A percentile compares a stretch with the other conserved stretches of the same genome.
Conservation (phyloP, 2,888 invertebrate genomes). For the Lydus trimaculatus region DNA sequence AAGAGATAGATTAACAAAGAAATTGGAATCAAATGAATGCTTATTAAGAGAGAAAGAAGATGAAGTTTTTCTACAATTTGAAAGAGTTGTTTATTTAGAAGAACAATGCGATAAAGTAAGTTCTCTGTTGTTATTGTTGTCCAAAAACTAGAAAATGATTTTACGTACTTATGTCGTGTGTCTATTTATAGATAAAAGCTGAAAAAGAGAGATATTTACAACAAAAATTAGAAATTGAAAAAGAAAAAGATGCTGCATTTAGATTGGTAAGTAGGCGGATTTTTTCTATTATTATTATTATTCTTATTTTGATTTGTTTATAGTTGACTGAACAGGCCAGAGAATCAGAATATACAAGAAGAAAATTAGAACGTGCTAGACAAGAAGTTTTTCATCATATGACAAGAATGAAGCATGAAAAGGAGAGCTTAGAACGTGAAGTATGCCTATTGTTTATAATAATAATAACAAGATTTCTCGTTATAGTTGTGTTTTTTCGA, state of each 20-base stretch:
- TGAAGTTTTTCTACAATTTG: slow-evolving; percentile 68
- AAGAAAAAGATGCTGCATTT: slow-evolving; percentile 61
- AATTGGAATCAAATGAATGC: slow-evolving; percentile 65
- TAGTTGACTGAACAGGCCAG: slow-evolving; percentile 66
- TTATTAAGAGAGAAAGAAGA: slow-evolving; percentile 68
- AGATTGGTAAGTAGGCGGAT: slow-evolving; percentile 56
- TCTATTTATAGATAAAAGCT: slow-evolving; percentile 58
- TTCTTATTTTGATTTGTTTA: slow-evolving; percentile 46
- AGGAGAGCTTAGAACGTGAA: slow-evolving; percentile 66
- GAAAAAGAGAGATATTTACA: slow-evolving; percentile 62
- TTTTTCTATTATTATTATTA: slow-evolving; percentile 15
- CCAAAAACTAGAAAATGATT: too few species aligned
- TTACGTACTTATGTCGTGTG: slow-evolving; percentile 19
- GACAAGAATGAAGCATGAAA: slow-evolving; percentile 66
- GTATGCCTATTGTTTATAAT: slow-evolving; percentile 58
- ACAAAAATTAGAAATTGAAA: slow-evolving; percentile 61
- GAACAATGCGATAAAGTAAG: slow-evolving; percentile 66
- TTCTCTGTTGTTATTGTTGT: slow-evolving; percentile 9
- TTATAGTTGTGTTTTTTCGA: slow-evolving; percentile 5
- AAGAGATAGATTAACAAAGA: slow-evolving; percentile 62
- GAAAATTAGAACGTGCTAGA: slow-evolving; percentile 65
- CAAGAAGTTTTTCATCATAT: slow-evolving; percentile 68
- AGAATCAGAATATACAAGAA: slow-evolving; percentile 65
- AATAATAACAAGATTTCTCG: too few species aligned
- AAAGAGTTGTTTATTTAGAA: slow-evolving; percentile 66